Evolutionary conservation across 1,140 invertebrate species (phyloP), one percentile per base, ranked within the genome.

Genomic region (Bradysia coprophila): DNA sequence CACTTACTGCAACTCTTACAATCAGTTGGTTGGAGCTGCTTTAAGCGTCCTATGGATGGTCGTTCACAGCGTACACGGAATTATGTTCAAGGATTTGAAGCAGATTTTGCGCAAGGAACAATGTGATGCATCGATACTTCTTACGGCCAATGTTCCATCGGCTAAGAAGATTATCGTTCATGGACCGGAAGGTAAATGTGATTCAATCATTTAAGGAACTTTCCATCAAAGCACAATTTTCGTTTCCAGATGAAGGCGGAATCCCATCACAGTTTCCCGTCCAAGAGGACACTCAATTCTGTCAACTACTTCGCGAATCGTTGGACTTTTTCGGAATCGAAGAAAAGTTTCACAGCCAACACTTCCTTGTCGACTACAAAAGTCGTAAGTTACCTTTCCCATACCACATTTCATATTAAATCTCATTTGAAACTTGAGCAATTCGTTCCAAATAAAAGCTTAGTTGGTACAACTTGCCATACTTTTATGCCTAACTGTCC

Each of bases 131-230:
- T 93, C 91, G 0, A 85, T 99, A 47, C 66, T 99, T 38, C 69
- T 99, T 1, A 98, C 94, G 2, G 95, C 95, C 1, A 98, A 98
- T 70, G 92, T 99, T 21, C 94, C 95, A 0, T 93, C 91, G 9
- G 92, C 95, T 5, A 99, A 99, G 59, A 98, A 98, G 66, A 94
- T 99, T 46, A 87, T 98, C 43, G 90, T 99, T 19, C 92, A 98
- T 62, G 94, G 94, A 1, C 88, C 88, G 32, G 73, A 79, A 65
- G 71, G 67, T 69, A 54, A 41, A 13, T 37, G 45, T 31, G 24
- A 24, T 10, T n/a, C 21, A 33, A 9, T 20, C 18, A 46, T 46
- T 10, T 10, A 37, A 24, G 28, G n/a, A 34, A 23, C 10, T 45
- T 18, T 45, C 20, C 8, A 39, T 43, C 31, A 47, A 28, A n/a